These are phyloP conservation scores for Spilosoma lubricipeda DNA, from an alignment of 2,888 invertebrate genomes.

Conservation along the genomic window DNA sequence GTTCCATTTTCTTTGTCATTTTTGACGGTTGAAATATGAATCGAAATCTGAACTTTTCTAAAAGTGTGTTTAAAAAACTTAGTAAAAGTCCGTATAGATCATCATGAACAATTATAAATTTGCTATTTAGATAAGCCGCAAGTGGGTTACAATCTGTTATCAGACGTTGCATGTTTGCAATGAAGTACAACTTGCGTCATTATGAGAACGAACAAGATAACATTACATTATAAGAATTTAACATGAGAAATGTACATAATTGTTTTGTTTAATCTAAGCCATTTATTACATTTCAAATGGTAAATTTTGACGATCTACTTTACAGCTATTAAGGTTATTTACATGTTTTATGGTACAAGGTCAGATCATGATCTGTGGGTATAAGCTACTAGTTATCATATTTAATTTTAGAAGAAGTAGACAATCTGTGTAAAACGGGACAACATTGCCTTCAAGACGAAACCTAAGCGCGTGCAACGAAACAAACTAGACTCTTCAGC, in stretches of 20 bases:
- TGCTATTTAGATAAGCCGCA: background rate
- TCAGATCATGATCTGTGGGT: no score
- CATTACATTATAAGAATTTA: constrained; percentile 24
- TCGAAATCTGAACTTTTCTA: background rate
- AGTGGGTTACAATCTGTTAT: constrained; percentile 38
- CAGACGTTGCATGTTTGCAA: constrained; percentile 39
- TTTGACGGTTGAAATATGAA: background rate
- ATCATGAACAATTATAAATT: background rate
- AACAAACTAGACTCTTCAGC: no score
- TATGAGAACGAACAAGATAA: constrained; percentile 33
- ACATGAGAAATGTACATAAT: background rate
- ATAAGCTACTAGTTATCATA: no score
- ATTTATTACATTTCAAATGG: background rate
- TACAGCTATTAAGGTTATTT: no score
- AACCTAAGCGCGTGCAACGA: no score
- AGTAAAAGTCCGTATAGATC: background rate
- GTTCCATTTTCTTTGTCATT: background rate
- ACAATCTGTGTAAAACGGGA: no score
- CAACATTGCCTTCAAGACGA: no score
- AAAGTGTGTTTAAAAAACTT: no score
- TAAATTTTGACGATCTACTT: background rate
- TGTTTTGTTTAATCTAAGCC: background rate
- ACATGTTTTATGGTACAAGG: no score
- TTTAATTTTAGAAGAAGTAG: no score
- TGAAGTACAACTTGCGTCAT: constrained; percentile 46